Evolutionary conservation across 2,888 invertebrate species (phyloP).

Genomic region (Cotesia congregata): DNA sequence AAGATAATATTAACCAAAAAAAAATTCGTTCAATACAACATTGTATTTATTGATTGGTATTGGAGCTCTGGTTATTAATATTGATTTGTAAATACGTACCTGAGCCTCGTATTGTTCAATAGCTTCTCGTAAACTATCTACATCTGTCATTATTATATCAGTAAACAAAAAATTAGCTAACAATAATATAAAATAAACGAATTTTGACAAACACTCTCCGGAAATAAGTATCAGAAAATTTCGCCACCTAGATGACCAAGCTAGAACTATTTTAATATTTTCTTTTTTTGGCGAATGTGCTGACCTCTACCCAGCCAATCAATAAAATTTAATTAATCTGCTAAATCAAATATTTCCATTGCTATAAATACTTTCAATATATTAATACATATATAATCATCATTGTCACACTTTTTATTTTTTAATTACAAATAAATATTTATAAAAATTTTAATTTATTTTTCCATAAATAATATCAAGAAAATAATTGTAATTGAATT

Average conservation of each 20-base stretch:
- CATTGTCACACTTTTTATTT: neutral
- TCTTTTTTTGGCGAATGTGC: neutral
- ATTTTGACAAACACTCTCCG: neutral
- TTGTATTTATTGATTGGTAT: neutral
- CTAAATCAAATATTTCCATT: neutral
- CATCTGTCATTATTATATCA: conserved; percentile 55
- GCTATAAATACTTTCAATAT: neutral
- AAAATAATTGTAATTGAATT: too few relatives aligned
- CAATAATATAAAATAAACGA: neutral
- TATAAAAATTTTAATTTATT: neutral
- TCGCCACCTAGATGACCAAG: neutral
- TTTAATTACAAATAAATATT: neutral
- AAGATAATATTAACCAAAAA: conserved; percentile 3
- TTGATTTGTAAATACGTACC: conserved; percentile 50
- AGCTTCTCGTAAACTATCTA: conserved; percentile 55
- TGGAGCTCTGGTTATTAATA: neutral
- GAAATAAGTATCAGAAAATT: neutral
- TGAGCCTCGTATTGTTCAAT: conserved; percentile 62
- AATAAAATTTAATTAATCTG: conserved; percentile 1
- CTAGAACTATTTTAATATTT: neutral
- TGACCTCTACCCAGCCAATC: neutral
- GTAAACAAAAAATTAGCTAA: conserved; percentile 21
- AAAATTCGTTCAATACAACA: neutral
- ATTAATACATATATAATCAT: too few relatives aligned
- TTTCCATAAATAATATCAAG: neutral